Base-by-base conservation (phyloP, 1,140 invertebrate genomes). In the Aphis gossypii region DNA sequence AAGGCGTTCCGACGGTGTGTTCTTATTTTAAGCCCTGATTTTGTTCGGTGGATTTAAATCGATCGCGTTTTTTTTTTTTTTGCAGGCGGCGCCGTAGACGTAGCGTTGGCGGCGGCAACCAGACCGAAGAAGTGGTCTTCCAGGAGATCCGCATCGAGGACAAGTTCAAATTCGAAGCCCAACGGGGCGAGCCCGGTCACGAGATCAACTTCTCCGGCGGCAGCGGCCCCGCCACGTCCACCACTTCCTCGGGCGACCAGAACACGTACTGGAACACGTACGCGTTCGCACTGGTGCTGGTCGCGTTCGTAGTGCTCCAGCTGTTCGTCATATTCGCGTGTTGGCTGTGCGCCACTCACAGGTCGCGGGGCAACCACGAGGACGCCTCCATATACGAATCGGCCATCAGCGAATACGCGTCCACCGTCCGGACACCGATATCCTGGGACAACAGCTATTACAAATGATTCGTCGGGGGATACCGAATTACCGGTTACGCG, bases 101-200 rank as follows among this genome's bases (percentile, higher is more conserved):
- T 54, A 38, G 46, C 44, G 35, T 11, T 7, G n/a, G 51, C 88
- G 68, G 54, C 90, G 84, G 60, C 48, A 83, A 92, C 88, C 25
- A n/a, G 68, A 94, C 95, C 35, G 95, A 96, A 20, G 95, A 96
- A 83, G 94, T 96, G 48, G 94, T 96, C 14, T 95, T 96, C 38
- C 95, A 96, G 93, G 95, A 95, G 51, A 95, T 96, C 84, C 95
- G 95, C n/a, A 96, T 96, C 90, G 95, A 95, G 0, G 96, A 96
- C 94, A 95, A 95, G 83, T 96, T 96, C 94, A 94, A 95, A 93
- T 96, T 96, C 89, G 94, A 95, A n/a, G 48, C 92, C 1, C 92
- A 21, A 38, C 90, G 18, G n/a, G n/a, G 56, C 3, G 56, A 91
- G 0, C 14, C 35, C 21, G 76, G 46, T n/a, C 30, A 30, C 7